A percentile compares a stretch with the other conserved stretches of the same genome.
These are phyloP conservation scores for Thaumatotibia leucotreta DNA, from an alignment of 1,140 invertebrate genomes.

Conservation along the genomic window DNA sequence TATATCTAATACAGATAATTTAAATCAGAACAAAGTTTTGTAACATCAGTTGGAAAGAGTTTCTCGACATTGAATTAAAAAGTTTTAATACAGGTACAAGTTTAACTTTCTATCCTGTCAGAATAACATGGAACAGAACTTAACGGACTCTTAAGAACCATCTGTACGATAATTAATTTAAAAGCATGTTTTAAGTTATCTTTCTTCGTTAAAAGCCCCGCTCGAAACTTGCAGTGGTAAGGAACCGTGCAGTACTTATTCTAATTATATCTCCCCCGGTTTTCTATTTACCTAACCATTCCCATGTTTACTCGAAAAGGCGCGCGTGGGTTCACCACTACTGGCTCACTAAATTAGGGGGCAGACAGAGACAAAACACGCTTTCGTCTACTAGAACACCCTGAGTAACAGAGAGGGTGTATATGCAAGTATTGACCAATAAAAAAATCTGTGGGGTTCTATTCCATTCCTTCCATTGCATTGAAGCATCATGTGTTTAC, in stretches of 20 bases:
- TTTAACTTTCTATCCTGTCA: neutral
- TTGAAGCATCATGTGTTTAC: constrained; percentile 19
- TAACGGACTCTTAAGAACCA: constrained; percentile 1
- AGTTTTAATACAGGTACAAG: neutral
- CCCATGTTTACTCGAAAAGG: constrained; percentile 70
- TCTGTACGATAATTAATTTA: constrained; percentile 11
- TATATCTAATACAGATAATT: neutral
- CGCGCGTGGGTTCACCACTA: constrained; percentile 55
- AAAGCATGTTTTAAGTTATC: constrained; percentile 12
- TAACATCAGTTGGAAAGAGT: neutral
- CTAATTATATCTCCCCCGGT: constrained; percentile 71
- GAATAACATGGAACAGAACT: constrained; percentile 1
- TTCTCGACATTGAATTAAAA: neutral
- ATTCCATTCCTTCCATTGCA: constrained; percentile 63
- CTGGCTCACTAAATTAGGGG: constrained; percentile 61
- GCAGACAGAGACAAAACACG: constrained; percentile 59
- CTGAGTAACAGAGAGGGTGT: constrained; percentile 40
- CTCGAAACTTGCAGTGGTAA: constrained; percentile 25
- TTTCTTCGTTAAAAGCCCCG: constrained; percentile 3
- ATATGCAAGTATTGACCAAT: constrained; percentile 43
- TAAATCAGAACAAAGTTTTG: neutral
- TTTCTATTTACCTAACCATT: constrained; percentile 65
- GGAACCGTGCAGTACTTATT: constrained; percentile 55
- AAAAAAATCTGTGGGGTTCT: constrained; percentile 45
- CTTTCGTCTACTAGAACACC: constrained; percentile 33